Base-by-base conservation (phyloP, 2,888 invertebrate species). In the Ypsolopha scabrella region DNA sequence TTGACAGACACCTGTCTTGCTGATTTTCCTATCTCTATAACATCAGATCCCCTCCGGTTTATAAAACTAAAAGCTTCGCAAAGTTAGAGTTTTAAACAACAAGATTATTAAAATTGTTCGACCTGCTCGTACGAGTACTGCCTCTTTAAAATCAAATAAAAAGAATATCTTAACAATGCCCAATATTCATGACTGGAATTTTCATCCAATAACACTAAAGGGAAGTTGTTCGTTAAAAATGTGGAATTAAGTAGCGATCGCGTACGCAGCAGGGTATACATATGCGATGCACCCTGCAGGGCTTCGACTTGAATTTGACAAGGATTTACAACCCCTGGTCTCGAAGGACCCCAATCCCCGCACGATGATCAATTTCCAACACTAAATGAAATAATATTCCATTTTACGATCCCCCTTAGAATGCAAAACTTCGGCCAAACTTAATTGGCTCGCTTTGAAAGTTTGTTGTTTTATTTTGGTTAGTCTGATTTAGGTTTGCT, bases 351-450 rank as follows among this genome's bases (percentile, higher is more conserved):
- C 58, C 52, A 62, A 59, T 63, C 68, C 66, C 58, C 57, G 63
- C 67, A 65, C 62, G 65, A 67, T 72, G 74, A 80, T 78, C 72
- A 78, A 76, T 80, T 76, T 74, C 72, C 65, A 73, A 66, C 66
- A 63, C 72, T 68, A 72, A 73, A 73, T 69, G 68, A 67, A 74
- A 75, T 77, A 75, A 77, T 75, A 75, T 74, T 71, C 66, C 70
- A 67, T 72, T 72, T 68, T 65, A 65, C 64, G 62, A 69, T 68
- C 68, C 71, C 64, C 58, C 57, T 62, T 24, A 24, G 66, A 67
- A 68, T 67, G 57, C 59, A 55, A 57, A 62, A 46, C 34, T 39
- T 52, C 14, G 43, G 14, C 49, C 53, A 53, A 59, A 62, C 63
- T 63, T 66, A 60, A 65, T 68, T 65, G 64, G 57, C 61, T 54